Percentiles rank a stretch among this genome's conserved stretches.
These are phyloP conservation scores for Schizotus pectinicornis DNA, from an alignment of 2,888 invertebrate species.

Conservation along the genomic window DNA sequence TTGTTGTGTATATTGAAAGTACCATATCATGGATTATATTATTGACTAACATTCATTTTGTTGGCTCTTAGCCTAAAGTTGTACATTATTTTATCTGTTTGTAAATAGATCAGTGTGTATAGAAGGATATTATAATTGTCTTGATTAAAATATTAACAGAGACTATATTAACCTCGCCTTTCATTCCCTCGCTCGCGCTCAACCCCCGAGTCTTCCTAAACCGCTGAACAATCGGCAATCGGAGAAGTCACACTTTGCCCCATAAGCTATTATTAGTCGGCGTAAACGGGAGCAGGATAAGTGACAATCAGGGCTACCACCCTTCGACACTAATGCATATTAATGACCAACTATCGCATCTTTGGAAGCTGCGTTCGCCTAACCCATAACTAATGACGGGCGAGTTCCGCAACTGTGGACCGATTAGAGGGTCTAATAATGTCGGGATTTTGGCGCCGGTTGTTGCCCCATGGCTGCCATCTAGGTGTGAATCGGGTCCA, in stretches of 20 bases:
- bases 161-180: conserved; percentile 47
- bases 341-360: conserved; percentile 41
- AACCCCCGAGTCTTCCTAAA: not conserved
- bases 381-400: conserved; percentile 38
- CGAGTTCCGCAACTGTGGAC: not conserved
- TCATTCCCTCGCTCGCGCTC: conserved; percentile 9
- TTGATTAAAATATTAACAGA: conserved; percentile 61
- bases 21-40: conserved; percentile 58
- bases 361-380: conserved; percentile 40
- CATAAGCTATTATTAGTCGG: conserved; percentile 23
- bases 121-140: conserved; percentile 61
- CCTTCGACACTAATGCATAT: conserved; percentile 47
- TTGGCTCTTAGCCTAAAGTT: conserved; percentile 51
- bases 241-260: not conserved
- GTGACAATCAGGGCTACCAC: conserved; percentile 41
- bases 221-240: not conserved
- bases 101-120: conserved; percentile 62
- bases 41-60: conserved; percentile 52
- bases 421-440: conserved; percentile 1
- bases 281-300: conserved; percentile 26
- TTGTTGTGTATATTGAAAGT: conserved; percentile 56
- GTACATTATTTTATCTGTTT: conserved; percentile 60
- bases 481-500: too few relatives aligned
- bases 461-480: too few relatives aligned
- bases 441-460: not conserved